Base-by-base conservation (phyloP, 2,888 invertebrate genomes). In the Ennomos fuscantarius region DNA sequence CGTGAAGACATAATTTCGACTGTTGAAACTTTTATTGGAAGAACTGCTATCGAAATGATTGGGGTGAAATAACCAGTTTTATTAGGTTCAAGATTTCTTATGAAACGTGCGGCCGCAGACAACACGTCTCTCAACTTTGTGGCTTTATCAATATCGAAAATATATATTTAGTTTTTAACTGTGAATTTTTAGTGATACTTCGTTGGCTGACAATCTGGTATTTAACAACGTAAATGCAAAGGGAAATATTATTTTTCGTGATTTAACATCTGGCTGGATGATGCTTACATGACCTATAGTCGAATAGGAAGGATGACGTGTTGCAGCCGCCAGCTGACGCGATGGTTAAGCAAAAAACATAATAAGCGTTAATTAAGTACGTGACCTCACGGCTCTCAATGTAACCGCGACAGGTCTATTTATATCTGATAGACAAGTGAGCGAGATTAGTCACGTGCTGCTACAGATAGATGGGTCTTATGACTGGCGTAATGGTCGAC, bases 1-100 rank as follows among this genome's bases (percentile, higher is more conserved):
- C 82, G 80, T 81, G 78, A 75, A 70, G 60, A 51, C 66, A 70
- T 66, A 75, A 72, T 72, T 76, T 75, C 68, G 51, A 64, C 50
- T 66, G 66, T 67, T 76, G 60, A 71, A 78, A 73, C 66, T 77
- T 79, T 76, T 69, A 73, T 68, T 60, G 58, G 60, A 63, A 60
- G 57, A 49, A 55, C 58, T 63, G 70, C 68, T 66, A 73, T 75
- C 59, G 66, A 65, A 63, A 59, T 68, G 64, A 71, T 73, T 60
- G 58, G 49, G 57, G 65, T 57, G 55, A 60, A 55, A 15, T 11
- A 41, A 55, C 40, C 46, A 36, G 35, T 46, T 50, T 40, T 50
- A 35, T 61, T 35, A 46, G 36, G 35, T 11, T 45, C 40, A 40
- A 46, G 39, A 37, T 31, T 43, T 36, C 24, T 32, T 39, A 31